Percentiles rank a stretch among this genome's conserved stretches.
Evolutionary conservation across 2,113 vertebrate genomes (phyloP).

Genomic region (Diphyllodes magnificus): DNA sequence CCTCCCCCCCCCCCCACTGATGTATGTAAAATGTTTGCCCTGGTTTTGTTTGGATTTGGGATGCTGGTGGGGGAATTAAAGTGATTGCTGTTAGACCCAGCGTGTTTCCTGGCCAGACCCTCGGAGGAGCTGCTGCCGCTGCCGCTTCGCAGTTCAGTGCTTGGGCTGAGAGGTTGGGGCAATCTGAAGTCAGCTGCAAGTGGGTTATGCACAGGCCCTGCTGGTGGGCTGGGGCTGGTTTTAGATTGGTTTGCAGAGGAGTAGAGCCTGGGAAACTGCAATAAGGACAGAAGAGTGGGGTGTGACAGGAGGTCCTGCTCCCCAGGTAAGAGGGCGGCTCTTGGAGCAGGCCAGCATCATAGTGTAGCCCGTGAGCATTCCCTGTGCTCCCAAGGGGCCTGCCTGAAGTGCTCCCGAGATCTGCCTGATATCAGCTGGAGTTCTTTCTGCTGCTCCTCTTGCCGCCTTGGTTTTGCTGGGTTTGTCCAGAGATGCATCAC

Average conservation of each 20-base stretch:
- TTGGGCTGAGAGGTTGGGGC: neutral
- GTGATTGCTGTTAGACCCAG: neutral
- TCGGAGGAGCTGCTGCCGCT: accelerated
- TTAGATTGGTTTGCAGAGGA: neutral
- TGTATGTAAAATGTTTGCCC: neutral
- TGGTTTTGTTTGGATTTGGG: constrained; percentile 17
- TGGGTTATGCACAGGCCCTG: neutral
- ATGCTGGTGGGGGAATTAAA: neutral
- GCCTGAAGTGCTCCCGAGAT: accelerated
- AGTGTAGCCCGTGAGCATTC: accelerated
- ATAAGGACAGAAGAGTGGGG: neutral
- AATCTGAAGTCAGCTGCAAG: neutral
- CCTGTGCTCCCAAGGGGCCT: accelerated
- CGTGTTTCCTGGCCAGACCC: neutral
- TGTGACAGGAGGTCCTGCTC: neutral
- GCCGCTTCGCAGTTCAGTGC: accelerated
- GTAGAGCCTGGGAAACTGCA: neutral
- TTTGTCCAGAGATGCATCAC: neutral
- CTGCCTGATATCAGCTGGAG: accelerated
- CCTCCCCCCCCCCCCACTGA: neutral
- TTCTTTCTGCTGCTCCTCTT: neutral
- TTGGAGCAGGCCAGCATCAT: neutral
- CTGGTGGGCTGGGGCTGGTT: neutral
- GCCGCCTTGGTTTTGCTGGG: neutral
- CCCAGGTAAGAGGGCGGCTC: neutral